Evolutionary conservation across 2,888 invertebrate genomes (phyloP).

Genomic region (Cinara cedri): DNA sequence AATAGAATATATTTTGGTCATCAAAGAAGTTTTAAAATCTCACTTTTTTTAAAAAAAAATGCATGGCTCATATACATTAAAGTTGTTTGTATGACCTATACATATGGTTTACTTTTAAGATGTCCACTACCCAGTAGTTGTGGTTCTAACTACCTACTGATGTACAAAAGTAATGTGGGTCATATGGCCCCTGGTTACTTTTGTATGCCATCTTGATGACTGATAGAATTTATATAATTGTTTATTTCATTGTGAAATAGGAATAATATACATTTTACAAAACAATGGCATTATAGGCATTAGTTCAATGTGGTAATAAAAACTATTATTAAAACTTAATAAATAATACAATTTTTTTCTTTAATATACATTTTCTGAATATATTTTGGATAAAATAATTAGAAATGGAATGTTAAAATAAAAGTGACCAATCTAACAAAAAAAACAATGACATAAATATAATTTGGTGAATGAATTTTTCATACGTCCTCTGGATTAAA

Average conservation of each 20-base stretch:
- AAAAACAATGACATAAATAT: conserved; percentile 44
- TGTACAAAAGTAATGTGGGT: too few species aligned
- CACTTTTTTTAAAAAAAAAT: too few species aligned
- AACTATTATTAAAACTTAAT: conserved; percentile 13
- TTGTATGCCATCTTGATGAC: too few species aligned
- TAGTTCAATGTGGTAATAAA: conserved; percentile 5
- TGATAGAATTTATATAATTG: too few species aligned
- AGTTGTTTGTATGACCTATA: too few species aligned
- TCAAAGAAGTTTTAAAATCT: too few species aligned
- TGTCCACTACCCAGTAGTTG: too few species aligned
- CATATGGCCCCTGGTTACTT: too few species aligned
- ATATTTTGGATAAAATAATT: conserved; percentile 43
- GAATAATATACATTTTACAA: not conserved
- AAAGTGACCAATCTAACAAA: conserved; percentile 43
- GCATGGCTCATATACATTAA: too few species aligned
- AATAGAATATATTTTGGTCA: too few species aligned
- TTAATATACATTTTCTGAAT: conserved; percentile 14
- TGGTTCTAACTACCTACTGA: too few species aligned
- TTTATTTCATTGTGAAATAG: not conserved
- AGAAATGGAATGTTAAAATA: conserved; percentile 52
- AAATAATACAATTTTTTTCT: conserved; percentile 16
- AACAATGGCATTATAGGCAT: not conserved
- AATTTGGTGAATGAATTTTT: conserved; percentile 26
- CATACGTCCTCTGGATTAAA: conserved; percentile 82
- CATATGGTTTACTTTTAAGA: too few species aligned